Percentiles rank a stretch among this genome's conserved stretches.
Conservation (phyloP, 2,888 invertebrate species). For the Heteromurus nitidus region DNA sequence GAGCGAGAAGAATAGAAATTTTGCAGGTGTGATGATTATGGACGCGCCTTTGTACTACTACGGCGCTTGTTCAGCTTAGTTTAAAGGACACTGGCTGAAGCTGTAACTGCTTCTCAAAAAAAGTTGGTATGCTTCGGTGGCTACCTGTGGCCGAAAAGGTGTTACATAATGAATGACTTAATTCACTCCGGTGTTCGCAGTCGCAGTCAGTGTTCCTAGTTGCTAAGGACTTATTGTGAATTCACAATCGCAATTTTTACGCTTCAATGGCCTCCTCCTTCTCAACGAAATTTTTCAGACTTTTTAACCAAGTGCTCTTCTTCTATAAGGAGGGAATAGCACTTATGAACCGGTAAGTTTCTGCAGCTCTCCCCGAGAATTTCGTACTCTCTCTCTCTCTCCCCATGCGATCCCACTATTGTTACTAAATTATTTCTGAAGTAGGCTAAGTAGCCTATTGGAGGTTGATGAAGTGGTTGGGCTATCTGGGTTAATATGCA, state of each 20-base stretch:
- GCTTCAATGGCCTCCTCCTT: conserved; percentile 10
- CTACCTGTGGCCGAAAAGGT: conserved; percentile 31
- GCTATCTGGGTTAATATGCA: conserved; percentile 19
- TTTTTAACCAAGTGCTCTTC: not conserved
- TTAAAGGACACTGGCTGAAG: not conserved
- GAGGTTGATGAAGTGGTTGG: conserved; percentile 20
- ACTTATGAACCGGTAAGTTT: no score
- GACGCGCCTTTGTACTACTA: not conserved
- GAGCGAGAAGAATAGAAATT: not conserved
- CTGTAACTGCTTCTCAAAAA: conserved; percentile 16
- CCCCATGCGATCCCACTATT: not conserved
- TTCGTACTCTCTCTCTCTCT: conserved; percentile 1
- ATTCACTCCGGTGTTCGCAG: not conserved
- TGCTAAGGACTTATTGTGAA: not conserved
- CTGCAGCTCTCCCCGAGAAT: no score
- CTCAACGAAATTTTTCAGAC: not conserved
- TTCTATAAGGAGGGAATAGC: not conserved
- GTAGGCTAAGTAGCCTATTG: conserved; percentile 23
- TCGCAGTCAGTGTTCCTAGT: not conserved
- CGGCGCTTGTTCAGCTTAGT: conserved; percentile 3
- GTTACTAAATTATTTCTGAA: not conserved
- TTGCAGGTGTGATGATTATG: conserved; percentile 10
- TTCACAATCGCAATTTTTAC: not conserved
- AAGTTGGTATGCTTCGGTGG: not conserved
- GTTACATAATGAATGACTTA: conserved; percentile 29